Conservation (phyloP, 2,888 invertebrate species). For the Cantharis rufa region DNA sequence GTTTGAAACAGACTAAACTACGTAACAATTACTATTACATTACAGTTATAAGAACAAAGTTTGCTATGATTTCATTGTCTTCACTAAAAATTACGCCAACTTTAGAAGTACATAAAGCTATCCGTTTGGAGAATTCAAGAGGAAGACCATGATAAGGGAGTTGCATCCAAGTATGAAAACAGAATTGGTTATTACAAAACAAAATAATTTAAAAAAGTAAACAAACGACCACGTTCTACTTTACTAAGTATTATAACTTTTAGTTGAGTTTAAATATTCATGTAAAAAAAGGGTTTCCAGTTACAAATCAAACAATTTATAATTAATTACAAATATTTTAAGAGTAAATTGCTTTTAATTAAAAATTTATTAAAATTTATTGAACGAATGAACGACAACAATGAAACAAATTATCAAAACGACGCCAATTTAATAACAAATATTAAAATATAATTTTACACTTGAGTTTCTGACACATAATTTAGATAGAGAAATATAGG, state of each 20-base stretch:
- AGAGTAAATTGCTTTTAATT: neutral
- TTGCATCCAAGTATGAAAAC: constrained; percentile 30
- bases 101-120: constrained; percentile 39
- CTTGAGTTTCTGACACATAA: neutral
- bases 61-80: constrained; percentile 37
- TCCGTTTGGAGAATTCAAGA: constrained; percentile 39
- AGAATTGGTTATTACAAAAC: constrained; percentile 28
- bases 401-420: neutral
- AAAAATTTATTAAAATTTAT: neutral
- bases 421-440: neutral
- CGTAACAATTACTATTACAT: neutral
- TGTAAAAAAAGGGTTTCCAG: neutral
- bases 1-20: neutral
- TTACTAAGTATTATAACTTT: constrained; percentile 19
- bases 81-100: constrained; percentile 34
- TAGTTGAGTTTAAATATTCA: neutral
- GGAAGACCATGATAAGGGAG: constrained; percentile 39
- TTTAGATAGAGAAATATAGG: neutral
- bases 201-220: constrained; percentile 14
- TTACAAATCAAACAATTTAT: neutral
- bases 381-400: neutral
- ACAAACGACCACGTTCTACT: constrained; percentile 18
- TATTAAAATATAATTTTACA: neutral
- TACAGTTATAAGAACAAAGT: constrained; percentile 13
- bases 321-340: neutral